Percentiles rank a stretch among this genome's conserved stretches.
phyloP scores from a whole-genome alignment of 2,888 invertebrate genomes.

The Callimorpha dominula region DNA sequence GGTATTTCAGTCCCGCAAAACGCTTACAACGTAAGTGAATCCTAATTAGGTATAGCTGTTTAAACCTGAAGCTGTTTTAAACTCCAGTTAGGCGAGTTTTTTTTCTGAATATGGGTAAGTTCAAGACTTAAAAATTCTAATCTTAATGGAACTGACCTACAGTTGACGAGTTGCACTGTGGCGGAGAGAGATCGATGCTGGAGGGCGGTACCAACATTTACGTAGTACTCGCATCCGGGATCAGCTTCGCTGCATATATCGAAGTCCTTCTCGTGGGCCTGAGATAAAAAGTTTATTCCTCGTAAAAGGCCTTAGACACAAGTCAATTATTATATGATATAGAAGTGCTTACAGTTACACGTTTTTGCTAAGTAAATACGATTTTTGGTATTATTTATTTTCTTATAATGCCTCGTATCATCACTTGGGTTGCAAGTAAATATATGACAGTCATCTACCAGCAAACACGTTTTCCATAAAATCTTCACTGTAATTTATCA shows the following conservation, averaged over 20 bases:
- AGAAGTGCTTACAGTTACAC: background rate
- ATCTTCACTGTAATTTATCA: background rate
- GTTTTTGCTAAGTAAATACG: too few relatives aligned
- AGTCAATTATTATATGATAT: background rate
- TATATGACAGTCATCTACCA: too few relatives aligned
- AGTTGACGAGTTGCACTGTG: conserved; percentile 64
- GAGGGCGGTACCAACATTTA: conserved; percentile 72
- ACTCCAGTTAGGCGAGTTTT: too few relatives aligned
- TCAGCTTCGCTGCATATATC: conserved; percentile 73
- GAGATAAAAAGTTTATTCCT: background rate
- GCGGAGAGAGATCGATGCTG: conserved; percentile 63
- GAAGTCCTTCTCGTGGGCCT: conserved; percentile 76
- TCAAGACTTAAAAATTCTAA: background rate
- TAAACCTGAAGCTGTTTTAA: background rate
- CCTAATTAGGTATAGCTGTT: background rate
- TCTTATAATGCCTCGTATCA: background rate
- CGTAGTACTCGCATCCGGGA: conserved; percentile 68
- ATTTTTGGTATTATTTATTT: background rate
- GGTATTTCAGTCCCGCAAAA: background rate
- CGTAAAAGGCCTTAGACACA: background rate
- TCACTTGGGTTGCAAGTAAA: background rate
- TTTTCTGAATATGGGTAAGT: too few relatives aligned
- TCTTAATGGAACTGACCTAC: conserved; percentile 59
- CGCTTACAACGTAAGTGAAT: background rate
- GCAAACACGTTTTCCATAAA: background rate